A percentile compares a stretch with the other conserved stretches of the same genome.
phyloP scores from a whole-genome alignment of 2,888 invertebrate genomes.

The Orchesellides sinensis region DNA sequence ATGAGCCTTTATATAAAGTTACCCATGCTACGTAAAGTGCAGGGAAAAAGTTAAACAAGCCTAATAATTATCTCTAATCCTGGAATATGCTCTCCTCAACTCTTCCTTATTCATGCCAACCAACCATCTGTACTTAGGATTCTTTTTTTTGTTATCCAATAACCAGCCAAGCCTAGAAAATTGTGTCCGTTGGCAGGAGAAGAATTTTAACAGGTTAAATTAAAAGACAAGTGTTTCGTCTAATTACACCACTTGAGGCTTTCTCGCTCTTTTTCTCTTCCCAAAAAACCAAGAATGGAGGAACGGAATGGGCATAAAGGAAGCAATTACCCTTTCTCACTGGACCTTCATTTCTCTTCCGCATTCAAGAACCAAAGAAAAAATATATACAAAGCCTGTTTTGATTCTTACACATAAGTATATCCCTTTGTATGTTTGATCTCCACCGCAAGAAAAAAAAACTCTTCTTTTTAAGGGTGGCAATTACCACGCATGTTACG shows the following conservation, averaged over 20 bases:
- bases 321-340: slow-evolving; percentile 8
- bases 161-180: background rate
- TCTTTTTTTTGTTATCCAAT: too few species aligned
- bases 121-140: too few species aligned
- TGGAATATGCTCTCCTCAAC: background rate
- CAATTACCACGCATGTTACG: background rate
- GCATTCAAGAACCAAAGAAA: too few species aligned
- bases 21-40: too few species aligned
- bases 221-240: slow-evolving; percentile 67
- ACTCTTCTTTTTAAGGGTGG: too few species aligned
- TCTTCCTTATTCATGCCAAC: too few species aligned
- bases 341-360: slow-evolving; percentile 5
- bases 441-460: too few species aligned
- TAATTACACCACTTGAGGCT: slow-evolving; percentile 55
- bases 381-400: too few species aligned
- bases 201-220: slow-evolving; percentile 44
- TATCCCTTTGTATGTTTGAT: too few species aligned
- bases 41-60: slow-evolving; percentile 45
- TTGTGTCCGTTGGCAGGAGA: background rate
- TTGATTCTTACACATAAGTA: too few species aligned
- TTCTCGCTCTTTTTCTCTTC: too few species aligned
- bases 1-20: too few species aligned
- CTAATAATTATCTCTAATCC: slow-evolving; percentile 30
- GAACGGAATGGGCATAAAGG: background rate
- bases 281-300: background rate